Evolutionary conservation across 2,888 invertebrate genomes (phyloP), one percentile per base, ranked within the genome.

Genomic region (Plagiodera versicolora): DNA sequence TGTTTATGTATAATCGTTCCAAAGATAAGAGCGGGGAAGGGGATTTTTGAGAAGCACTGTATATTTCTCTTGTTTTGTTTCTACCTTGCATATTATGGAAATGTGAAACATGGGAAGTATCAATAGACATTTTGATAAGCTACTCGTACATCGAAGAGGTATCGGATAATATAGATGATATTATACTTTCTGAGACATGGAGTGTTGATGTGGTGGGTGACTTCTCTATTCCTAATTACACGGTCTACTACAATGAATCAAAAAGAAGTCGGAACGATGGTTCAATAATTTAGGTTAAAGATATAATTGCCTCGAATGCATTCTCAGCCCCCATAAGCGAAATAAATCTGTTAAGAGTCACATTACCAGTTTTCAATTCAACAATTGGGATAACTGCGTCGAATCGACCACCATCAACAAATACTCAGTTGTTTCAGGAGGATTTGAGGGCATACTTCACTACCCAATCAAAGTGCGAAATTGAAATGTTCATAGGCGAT

Each of bases 191-290:
- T n/a, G 50, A 50, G 32, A 30, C 18, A 10, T 50, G 50, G 50
- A 50, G 11, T 50, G 10, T 32, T 10, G 19, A 50, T 50, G 50
- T 11, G 11, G 32, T 30, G 17, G 16, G 9, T 19, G n/a, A 50
- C 32, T 50, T 50, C 32, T 32, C 9, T 17, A 50, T 50, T 3
- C 10, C 6, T n/a, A 35, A 51, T n/a, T 51, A 51, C 18, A n/a
- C 18, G 8, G 17, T 11, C 5, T 17, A 51, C 32, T 35, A 18
- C 14, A 51, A 32, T 49, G 16, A 17, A 17, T 28, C n/a, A 49
- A 49, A 49, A 30, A 28, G 16, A 16, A 49, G 28, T 24, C 50
- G 32, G n/a, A 50, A 51, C 11, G 50, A 51, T 51, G 50, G 50
- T 50, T 32, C 17, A 14, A 8, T 50, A 8, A n/a, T 50, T 30